A percentile compares a stretch with the other conserved stretches of the same genome.
Conservation (phyloP, 2,797 vertebrate species). For the Tarsius wallacei region DNA sequence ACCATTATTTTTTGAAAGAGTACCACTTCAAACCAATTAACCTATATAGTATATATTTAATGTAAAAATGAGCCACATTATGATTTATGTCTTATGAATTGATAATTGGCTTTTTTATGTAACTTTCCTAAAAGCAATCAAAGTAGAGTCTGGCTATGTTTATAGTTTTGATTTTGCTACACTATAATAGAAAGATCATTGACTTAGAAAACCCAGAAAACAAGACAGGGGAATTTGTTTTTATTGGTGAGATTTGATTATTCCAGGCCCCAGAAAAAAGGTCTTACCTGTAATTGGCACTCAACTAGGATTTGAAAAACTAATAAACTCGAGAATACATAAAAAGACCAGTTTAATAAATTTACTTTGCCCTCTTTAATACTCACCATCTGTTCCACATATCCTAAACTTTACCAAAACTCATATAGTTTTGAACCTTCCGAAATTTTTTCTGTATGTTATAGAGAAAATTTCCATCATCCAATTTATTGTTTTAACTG, state of each 20-base stretch:
- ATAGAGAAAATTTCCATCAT: constrained; percentile 2
- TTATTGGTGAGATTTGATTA: background rate
- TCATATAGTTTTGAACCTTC: background rate
- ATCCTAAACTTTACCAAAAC: background rate
- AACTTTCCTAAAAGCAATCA: background rate
- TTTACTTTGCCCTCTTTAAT: background rate
- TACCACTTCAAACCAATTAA: background rate
- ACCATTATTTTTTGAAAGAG: constrained; percentile 44
- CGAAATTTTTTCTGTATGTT: constrained; percentile 24
- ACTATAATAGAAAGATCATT: background rate
- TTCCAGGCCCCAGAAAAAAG: background rate
- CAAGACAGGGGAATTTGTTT: background rate
- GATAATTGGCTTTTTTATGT: background rate
- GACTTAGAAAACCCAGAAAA: constrained; percentile 25
- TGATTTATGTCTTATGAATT: background rate
- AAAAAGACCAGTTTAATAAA: background rate
- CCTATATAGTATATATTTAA: background rate
- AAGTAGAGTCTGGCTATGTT: background rate
- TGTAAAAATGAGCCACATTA: constrained; percentile 1
- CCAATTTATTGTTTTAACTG: constrained; percentile 18
- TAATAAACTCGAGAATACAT: constrained; percentile 3
- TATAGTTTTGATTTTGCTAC: background rate
- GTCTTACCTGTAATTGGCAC: background rate
- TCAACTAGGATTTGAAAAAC: constrained; percentile 49
- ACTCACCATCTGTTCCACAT: background rate